These are phyloP conservation scores for Periparus ater DNA, from an alignment of 2,797 vertebrate species.

Conservation along the genomic window DNA sequence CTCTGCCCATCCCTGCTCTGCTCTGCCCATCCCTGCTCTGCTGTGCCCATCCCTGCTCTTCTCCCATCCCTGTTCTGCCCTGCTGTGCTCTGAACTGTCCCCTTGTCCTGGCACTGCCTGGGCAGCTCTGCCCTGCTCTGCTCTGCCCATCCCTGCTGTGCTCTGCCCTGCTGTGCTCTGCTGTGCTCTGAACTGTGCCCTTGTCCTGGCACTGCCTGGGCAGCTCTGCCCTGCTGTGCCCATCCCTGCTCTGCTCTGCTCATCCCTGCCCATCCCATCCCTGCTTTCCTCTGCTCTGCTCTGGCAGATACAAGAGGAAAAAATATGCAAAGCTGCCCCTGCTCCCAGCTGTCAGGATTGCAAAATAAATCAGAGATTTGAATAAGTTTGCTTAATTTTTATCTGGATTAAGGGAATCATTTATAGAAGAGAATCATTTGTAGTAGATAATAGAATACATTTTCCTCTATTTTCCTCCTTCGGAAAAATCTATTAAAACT, in stretches of 20 bases:
- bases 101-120: no score
- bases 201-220: no score
- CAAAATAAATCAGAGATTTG: constrained; percentile 4
- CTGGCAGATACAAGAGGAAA: not conserved
- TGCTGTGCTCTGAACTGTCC: no score
- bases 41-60: no score
- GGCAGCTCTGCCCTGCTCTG: not conserved
- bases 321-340: constrained; percentile 18
- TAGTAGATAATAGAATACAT: constrained; percentile 1
- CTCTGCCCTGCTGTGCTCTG: no score
- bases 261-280: not conserved
- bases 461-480: not conserved
- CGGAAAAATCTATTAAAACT: constrained; percentile 12
- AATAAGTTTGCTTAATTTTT: constrained; percentile 36
- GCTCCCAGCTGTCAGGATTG: not conserved
- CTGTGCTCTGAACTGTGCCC: no score
- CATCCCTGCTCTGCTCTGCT: not conserved
- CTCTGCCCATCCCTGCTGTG: no score
- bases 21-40: no score
- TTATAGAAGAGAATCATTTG: not conserved
- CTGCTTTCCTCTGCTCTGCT: not conserved
- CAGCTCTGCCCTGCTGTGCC: not conserved
- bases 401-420: not conserved
- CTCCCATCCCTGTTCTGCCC: no score
- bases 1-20: no score